Percentiles rank a stretch among this genome's conserved stretches.
Evolutionary conservation across 2,797 vertebrate species (phyloP).

Genomic region (Acestrorhynchus altus): DNA sequence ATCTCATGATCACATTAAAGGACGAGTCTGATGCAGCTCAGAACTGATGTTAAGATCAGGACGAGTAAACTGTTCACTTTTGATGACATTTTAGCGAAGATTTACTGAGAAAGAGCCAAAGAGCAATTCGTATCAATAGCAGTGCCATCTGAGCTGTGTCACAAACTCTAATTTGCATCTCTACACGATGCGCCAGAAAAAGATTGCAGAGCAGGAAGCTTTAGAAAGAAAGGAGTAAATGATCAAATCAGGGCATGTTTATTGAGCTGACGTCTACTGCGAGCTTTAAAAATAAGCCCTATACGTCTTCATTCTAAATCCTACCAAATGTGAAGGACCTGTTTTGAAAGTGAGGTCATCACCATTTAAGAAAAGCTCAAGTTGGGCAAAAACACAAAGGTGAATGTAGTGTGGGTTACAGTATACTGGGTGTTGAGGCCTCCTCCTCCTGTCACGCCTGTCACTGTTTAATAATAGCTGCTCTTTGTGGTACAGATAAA

Average conservation of each 20-base stretch:
- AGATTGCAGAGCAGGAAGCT: slow-evolving; percentile 39
- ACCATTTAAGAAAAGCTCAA: slow-evolving; percentile 68
- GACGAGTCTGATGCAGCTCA: slow-evolving; percentile 34
- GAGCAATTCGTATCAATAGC: slow-evolving; percentile 47
- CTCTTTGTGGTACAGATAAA: slow-evolving; percentile 54
- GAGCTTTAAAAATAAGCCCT: slow-evolving; percentile 37
- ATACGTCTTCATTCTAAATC: slow-evolving; percentile 61
- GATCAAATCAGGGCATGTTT: slow-evolving; percentile 40
- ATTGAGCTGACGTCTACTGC: slow-evolving; percentile 54
- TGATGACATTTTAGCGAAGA: slow-evolving; percentile 41
- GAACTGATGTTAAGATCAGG: slow-evolving; percentile 40
- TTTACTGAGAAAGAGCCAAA: slow-evolving; percentile 33
- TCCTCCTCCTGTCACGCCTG: slow-evolving; percentile 34
- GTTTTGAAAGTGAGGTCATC: slow-evolving; percentile 72
- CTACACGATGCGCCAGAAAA: slow-evolving; percentile 29
- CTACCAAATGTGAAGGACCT: slow-evolving; percentile 53
- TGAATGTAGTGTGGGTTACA: neutral
- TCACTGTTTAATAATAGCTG: slow-evolving; percentile 9
- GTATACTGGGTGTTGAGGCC: neutral
- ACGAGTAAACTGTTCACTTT: slow-evolving; percentile 48
- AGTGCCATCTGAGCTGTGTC: slow-evolving; percentile 40
- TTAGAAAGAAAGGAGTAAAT: slow-evolving; percentile 49
- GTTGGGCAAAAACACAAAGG: slow-evolving; percentile 43
- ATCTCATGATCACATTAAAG: slow-evolving; percentile 38
- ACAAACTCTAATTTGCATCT: slow-evolving; percentile 48